phyloP scores from a whole-genome alignment of 2,888 invertebrate genomes.

The Dasysyrphus tricinctus region DNA sequence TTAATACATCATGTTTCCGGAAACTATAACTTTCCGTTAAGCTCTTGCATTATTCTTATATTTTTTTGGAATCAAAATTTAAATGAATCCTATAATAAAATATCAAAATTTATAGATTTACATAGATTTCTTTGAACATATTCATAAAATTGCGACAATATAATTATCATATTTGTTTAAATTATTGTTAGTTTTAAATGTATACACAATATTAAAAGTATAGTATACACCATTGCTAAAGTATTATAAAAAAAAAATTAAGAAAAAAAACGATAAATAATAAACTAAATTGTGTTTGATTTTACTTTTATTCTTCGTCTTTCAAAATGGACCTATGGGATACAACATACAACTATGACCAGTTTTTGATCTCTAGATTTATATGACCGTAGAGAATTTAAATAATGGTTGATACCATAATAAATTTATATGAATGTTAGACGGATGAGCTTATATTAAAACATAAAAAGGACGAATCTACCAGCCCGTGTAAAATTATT shows the following conservation, averaged over 20 bases:
- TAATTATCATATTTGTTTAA: conserved; percentile 42
- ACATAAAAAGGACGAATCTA: too few species aligned
- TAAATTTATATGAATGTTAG: too few species aligned
- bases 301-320: too few species aligned
- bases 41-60: not conserved
- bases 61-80: conserved; percentile 24
- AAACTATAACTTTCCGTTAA: not conserved
- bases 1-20: conserved; percentile 8
- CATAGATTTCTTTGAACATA: conserved; percentile 43
- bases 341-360: too few species aligned
- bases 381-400: too few species aligned
- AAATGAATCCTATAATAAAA: conserved; percentile 31
- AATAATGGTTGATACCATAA: too few species aligned
- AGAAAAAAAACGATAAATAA: conserved; percentile 4
- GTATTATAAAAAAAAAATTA: conserved; percentile 16
- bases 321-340: too few species aligned
- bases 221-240: conserved; percentile 16
- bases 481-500: too few species aligned
- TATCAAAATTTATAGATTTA: conserved; percentile 33
- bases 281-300: not conserved
- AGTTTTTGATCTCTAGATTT: too few species aligned
- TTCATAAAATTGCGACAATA: conserved; percentile 66
- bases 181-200: conserved; percentile 47
- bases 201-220: conserved; percentile 33
- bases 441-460: too few species aligned